phyloP scores from a whole-genome alignment of 2,113 vertebrate species.

The Calyptomena viridis region DNA sequence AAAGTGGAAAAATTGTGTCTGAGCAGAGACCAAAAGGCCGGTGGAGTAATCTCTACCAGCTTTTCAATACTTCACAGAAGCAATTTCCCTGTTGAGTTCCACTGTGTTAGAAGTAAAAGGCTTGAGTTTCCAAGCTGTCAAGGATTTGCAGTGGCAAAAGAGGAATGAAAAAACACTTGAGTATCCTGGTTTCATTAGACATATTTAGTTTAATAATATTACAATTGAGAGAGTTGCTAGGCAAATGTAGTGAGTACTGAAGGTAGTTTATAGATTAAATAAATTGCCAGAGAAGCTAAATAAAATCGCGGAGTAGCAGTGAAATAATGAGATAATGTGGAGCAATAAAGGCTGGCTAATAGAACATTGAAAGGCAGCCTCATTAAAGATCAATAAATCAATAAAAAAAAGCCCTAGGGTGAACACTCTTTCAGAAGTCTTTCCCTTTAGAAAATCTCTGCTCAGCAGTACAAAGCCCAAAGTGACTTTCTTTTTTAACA shows the following conservation, averaged over 20 bases:
- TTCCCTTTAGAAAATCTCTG: neutral
- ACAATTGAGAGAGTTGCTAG: neutral
- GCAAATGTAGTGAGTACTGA: neutral
- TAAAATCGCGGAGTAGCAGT: neutral
- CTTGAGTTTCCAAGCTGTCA: neutral
- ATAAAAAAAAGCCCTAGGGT: neutral
- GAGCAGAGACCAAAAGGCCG: neutral
- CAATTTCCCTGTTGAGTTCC: neutral
- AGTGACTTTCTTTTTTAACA: neutral
- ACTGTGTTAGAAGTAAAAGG: neutral
- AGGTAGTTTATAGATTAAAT: neutral
- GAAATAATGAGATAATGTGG: neutral
- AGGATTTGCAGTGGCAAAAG: neutral
- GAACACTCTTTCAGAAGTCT: neutral
- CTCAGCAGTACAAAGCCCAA: neutral
- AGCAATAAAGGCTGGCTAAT: constrained; percentile 18
- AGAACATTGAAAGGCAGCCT: neutral
- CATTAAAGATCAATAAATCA: constrained; percentile 22
- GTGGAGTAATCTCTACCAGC: neutral
- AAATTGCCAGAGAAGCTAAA: neutral
- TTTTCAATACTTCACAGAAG: neutral
- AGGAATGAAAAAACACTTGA: neutral
- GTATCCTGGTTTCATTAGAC: neutral
- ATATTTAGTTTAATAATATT: neutral
- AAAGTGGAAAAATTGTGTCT: neutral